Base-by-base conservation (phyloP, 2,797 vertebrate species). In the Rhinogobio ventralis region DNA sequence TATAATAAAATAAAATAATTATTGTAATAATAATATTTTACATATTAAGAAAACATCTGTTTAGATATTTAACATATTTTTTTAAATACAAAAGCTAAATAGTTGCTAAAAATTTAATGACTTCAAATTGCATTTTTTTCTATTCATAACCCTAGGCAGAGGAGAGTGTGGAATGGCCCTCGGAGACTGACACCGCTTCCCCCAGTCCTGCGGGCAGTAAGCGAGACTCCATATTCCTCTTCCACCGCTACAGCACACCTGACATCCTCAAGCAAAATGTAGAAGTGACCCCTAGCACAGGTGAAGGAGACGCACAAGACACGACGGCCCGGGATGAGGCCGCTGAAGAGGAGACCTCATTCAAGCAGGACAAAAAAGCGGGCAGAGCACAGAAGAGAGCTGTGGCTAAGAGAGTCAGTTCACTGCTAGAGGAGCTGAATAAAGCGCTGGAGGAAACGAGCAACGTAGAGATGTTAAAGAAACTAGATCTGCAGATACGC, bases 401-500 rank as follows among this genome's bases (percentile, higher is more conserved):
- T 11, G 87, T 75, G 0, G 85, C 92, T 0, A 25, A 76, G 71
- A 74, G 89, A 0, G 62, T 97, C 0, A 93, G 94, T 74, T 86
- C 81, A 20, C 89, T 94, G 9, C 85, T 98, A 17, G 89, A 92
- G 1, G 95, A 97, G 36, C 91, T 98, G 83, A 87, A 96, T 33
- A 90, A 90, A 1, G 85, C 90, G 10, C 86, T 98, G 83, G 88
- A 91, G 42, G 53, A 82, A 0, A 85, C 78, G 0, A 64, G 36
- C 3, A 60, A 90, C 1, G 45, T 86, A 0, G 93, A 91, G 33
- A 91, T 91, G 4, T 91, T 97, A 85, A 90, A 93, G 80, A 89
- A 91, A 7, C 57, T 99, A 90, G 93, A 96, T 67, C 90, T 91
- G 69, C 96, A 96, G 85, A 83, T 96, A 17, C 91, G 93, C 0